Percentiles rank a stretch among this genome's conserved stretches.
Conservation (phyloP, 2,888 invertebrate genomes). For the Thymelicus sylvestris region DNA sequence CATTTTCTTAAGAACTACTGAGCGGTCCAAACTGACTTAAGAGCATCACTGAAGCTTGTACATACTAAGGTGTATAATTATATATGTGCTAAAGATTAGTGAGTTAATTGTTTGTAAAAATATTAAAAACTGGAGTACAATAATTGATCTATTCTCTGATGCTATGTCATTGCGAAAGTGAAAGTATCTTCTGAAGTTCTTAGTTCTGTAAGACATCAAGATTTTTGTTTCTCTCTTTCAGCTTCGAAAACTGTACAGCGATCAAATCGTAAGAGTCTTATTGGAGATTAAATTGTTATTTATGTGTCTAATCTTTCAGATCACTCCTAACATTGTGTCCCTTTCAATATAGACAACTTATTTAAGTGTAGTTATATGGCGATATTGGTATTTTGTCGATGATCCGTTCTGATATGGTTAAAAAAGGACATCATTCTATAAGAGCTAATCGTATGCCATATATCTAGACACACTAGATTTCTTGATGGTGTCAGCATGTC, state of each 20-base stretch:
- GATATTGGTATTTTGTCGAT: background rate
- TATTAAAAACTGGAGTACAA: too few species aligned
- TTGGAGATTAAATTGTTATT: conserved; percentile 56
- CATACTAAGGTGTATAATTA: too few species aligned
- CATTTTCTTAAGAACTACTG: too few species aligned
- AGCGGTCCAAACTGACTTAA: too few species aligned
- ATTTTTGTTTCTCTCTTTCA: conserved; percentile 71
- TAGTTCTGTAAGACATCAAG: conserved; percentile 44
- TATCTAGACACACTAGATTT: conserved; percentile 5
- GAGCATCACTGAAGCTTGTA: too few species aligned
- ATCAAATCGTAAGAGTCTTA: conserved; percentile 76
- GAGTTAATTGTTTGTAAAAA: too few species aligned
- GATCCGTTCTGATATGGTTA: background rate
- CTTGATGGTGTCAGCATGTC: conserved; percentile 15
- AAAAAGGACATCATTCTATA: too few species aligned
- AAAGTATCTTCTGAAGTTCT: background rate
- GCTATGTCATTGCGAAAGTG: background rate
- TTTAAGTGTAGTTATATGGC: conserved; percentile 32
- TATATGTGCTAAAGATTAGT: too few species aligned
- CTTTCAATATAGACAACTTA: background rate
- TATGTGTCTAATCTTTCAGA: conserved; percentile 49
- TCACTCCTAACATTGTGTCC: conserved; percentile 40
- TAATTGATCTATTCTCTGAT: background rate
- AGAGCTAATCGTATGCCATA: conserved; percentile 4
- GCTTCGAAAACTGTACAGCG: conserved; percentile 81